Conservation (phyloP, 2,888 invertebrate species). For the Dicranocentrus wangi region DNA sequence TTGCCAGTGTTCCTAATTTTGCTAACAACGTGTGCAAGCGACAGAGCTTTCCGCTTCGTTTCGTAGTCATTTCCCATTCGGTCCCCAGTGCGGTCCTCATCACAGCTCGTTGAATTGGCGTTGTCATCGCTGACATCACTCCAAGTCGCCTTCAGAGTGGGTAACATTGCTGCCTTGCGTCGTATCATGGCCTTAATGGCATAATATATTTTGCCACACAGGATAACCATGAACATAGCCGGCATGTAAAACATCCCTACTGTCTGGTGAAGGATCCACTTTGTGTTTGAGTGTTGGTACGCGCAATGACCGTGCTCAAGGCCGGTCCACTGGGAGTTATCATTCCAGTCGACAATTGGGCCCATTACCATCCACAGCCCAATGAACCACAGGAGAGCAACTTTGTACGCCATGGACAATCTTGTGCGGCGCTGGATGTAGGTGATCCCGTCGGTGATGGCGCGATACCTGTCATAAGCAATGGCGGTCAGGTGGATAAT, state of each 20-base stretch:
- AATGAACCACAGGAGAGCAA: neutral
- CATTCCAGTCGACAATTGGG: conserved; percentile 11
- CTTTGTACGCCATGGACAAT: neutral
- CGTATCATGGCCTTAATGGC: neutral
- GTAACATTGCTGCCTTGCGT: neutral
- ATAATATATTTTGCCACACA: neutral
- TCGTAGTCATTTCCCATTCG: too few relatives aligned
- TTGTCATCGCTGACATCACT: too few relatives aligned
- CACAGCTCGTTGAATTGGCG: too few relatives aligned
- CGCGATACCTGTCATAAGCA: conserved; percentile 8
- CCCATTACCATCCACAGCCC: conserved; percentile 4
- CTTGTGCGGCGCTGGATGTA: conserved; percentile 13
- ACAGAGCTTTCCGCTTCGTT: too few relatives aligned
- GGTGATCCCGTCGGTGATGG: neutral
- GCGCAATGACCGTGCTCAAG: neutral
- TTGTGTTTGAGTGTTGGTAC: neutral
- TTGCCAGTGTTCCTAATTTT: too few relatives aligned
- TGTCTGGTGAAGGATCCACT: neutral
- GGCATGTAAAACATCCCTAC: conserved; percentile 6
- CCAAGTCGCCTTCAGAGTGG: too few relatives aligned
- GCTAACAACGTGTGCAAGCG: too few relatives aligned
- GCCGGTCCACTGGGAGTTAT: neutral
- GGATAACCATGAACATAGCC: neutral
- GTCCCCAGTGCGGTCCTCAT: too few relatives aligned
- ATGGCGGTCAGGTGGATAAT: conserved; percentile 17